Conservation (phyloP, 2,888 invertebrate genomes). For the Charanyca ferruginea region DNA sequence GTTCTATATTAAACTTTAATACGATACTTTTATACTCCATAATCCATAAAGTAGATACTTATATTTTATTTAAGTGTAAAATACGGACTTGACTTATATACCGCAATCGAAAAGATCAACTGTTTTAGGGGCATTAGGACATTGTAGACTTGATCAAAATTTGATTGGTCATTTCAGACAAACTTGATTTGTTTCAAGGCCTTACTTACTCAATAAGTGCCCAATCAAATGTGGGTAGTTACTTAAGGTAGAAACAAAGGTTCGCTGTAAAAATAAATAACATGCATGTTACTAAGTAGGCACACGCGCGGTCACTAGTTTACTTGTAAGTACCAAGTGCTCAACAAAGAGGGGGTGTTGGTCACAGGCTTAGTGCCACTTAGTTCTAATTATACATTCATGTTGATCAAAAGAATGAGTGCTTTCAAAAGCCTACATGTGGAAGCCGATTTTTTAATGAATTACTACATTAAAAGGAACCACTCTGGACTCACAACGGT, state of each 20-base stretch:
- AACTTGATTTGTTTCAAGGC: background rate
- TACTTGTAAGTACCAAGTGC: slow-evolving; percentile 62
- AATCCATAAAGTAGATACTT: background rate
- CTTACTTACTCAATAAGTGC: background rate
- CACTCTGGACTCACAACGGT: slow-evolving; percentile 68
- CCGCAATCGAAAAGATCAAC: background rate
- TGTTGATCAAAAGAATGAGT: slow-evolving; percentile 66
- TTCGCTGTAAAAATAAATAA: slow-evolving; percentile 46
- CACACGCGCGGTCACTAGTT: slow-evolving; percentile 60
- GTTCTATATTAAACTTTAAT: slow-evolving; percentile 25
- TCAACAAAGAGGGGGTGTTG: slow-evolving; percentile 58
- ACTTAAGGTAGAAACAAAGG: slow-evolving; percentile 4
- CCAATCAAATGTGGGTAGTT: background rate
- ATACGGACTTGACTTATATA: no score
- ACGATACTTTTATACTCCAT: background rate
- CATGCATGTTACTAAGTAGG: slow-evolving; percentile 44
- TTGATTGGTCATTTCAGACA: background rate
- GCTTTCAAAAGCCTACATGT: slow-evolving; percentile 66
- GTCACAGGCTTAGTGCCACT: slow-evolving; percentile 63
- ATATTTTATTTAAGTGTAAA: background rate
- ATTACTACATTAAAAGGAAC: slow-evolving; percentile 67
- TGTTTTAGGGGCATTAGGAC: background rate
- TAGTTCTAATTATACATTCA: slow-evolving; percentile 67
- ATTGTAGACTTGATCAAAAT: background rate
- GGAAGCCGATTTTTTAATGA: slow-evolving; percentile 66